Percentiles rank a stretch among this genome's conserved stretches.
Conservation (phyloP, 2,113 vertebrate genomes). For the Oncorhynchus gorbuscha region DNA sequence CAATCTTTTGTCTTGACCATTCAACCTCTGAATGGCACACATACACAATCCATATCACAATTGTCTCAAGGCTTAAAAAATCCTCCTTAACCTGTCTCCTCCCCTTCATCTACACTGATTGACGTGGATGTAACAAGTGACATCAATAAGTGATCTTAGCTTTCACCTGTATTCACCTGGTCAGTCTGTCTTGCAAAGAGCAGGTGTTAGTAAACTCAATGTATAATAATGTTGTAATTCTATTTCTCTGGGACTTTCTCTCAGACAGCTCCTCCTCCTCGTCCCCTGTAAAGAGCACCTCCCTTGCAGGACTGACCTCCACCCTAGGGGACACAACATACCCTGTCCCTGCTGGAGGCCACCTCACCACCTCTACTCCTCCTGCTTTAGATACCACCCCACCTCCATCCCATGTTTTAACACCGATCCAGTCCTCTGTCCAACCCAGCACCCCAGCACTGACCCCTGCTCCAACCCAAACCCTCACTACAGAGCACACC, state of each 20-base stretch:
- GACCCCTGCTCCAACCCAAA: constrained; percentile 2
- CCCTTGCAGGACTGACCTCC: not conserved
- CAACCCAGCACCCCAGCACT: constrained; percentile 39
- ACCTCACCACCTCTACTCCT: constrained; percentile 42
- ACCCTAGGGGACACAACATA: not conserved
- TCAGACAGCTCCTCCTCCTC: constrained; percentile 40
- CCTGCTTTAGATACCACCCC: constrained; percentile 14
- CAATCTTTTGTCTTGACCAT: too few species aligned
- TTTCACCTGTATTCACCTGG: too few species aligned
- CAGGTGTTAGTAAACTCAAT: not conserved
- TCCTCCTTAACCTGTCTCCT: not conserved
- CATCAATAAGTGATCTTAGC: too few species aligned
- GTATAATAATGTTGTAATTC: not conserved
- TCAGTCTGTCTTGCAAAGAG: not conserved
- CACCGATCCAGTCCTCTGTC: constrained; percentile 46
- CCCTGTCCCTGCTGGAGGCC: constrained; percentile 6
- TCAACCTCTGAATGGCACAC: too few species aligned
- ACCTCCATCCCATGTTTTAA: constrained; percentile 10
- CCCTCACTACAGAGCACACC: constrained; percentile 2
- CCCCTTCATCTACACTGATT: too few species aligned
- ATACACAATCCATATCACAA: too few species aligned
- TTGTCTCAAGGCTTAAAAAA: not conserved
- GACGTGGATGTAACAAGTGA: too few species aligned
- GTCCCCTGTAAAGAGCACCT: not conserved
- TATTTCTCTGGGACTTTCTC: constrained; percentile 29